These are phyloP conservation scores for Ovis canadensis DNA, from an alignment of 2,113 vertebrate species.

Conservation along the genomic window DNA sequence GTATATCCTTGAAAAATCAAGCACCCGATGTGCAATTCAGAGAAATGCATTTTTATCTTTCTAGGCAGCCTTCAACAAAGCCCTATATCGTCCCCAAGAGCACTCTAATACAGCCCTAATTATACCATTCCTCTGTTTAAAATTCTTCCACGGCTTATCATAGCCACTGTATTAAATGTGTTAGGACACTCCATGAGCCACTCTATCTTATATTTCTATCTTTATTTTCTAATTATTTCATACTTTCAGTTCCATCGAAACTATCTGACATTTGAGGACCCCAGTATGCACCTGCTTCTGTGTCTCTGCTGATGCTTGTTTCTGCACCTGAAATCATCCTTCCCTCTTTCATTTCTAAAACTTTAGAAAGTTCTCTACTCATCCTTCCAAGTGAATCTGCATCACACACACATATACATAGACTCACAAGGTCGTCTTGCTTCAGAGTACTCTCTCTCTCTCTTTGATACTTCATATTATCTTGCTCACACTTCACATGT, in stretches of 20 bases:
- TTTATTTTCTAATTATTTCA: not conserved
- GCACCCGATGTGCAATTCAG: not conserved
- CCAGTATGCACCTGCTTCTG: not conserved
- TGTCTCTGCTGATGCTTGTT: not conserved
- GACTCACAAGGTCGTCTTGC: not conserved
- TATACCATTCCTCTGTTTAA: not conserved
- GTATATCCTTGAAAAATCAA: not conserved
- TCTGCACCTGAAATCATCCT: not conserved
- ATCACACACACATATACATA: not conserved
- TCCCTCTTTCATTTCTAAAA: not conserved
- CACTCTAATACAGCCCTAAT: not conserved
- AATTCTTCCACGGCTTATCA: not conserved
- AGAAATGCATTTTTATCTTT: not conserved
- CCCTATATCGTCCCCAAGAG: not conserved
- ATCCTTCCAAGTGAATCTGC: not conserved
- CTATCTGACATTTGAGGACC: not conserved
- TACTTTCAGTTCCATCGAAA: not conserved
- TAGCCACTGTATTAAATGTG: not conserved
- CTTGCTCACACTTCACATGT: not conserved
- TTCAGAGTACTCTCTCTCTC: not conserved
- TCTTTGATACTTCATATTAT: not conserved
- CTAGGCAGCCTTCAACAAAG: not conserved
- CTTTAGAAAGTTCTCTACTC: not conserved
- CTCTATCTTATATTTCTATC: not conserved
- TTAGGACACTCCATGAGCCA: not conserved